Evolutionary conservation across 2,113 vertebrate genomes (phyloP).

Genomic region (Cnemophilus loriae): DNA sequence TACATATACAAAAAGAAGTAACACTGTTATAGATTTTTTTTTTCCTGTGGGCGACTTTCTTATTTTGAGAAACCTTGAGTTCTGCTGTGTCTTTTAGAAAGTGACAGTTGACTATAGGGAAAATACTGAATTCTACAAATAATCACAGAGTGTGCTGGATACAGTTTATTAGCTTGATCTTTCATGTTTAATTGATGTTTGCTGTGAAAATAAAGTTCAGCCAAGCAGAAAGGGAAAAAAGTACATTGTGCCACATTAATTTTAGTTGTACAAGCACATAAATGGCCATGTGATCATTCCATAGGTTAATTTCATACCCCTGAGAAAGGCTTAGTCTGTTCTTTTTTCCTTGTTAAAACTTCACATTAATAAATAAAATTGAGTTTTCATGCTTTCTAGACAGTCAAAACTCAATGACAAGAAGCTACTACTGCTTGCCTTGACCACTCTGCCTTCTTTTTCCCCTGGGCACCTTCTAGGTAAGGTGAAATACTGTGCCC

Average conservation of each 20-base stretch:
- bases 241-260: not conserved
- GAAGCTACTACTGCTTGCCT: not conserved
- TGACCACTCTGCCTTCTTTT: not conserved
- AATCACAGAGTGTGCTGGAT: not conserved
- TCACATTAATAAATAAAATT: not conserved
- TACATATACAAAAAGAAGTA: not conserved
- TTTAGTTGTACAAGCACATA: not conserved
- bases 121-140: not conserved
- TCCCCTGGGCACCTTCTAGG: not conserved
- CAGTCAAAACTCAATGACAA: not conserved
- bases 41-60: not conserved
- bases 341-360: not conserved
- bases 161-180: not conserved
- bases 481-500: not conserved
- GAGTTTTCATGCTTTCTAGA: not conserved
- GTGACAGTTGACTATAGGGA: not conserved
- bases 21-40: not conserved
- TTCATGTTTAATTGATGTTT: slow-evolving; percentile 28
- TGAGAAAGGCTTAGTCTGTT: not conserved
- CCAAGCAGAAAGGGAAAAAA: not conserved
- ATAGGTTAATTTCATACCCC: not conserved
- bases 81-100: not conserved
- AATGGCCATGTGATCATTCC: not conserved
- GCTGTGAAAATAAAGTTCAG: slow-evolving; percentile 2
- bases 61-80: not conserved